Base-by-base conservation (phyloP, 1,140 invertebrate genomes). In the Tetraneura akinire region DNA sequence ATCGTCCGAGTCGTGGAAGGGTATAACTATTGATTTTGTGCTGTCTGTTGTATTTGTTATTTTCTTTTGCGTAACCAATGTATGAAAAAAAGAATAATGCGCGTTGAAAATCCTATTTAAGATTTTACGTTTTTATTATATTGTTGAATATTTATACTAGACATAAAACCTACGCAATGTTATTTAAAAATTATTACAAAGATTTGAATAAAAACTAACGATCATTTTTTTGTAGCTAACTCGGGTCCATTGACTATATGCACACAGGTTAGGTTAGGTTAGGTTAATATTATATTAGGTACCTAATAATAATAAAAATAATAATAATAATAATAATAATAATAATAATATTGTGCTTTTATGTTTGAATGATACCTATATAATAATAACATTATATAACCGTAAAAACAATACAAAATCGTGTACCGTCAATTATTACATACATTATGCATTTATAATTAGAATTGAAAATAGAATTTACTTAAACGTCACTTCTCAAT, bases 21-120 rank as follows among this genome's bases (percentile, higher is more conserved):
- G 49, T 32, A 66, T 66, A 49, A 74, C 49, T 74, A 74, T 74
- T 74, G 71, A 74, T 74, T 74, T 74, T 55, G 11, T 26, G 55
- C 16, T 37, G 18, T 74, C 49, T 55, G 29, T 55, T 37, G 23
- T 55, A n/a, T 49, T 74, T 32, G 23, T 71, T 18, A 23, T 16
- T 55, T n/a, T 21, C 18, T 53, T 74, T 29, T 71, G 1, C 14
- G 23, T 71, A 53, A 71, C 68, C 16, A 23, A n/a, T 21, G 37
- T 51, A 29, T 23, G 14, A 21, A 21, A 70, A 70, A 10, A 70
- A 42, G 11, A 70, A 47, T 37, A 45, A 49, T 11, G 10, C 0
- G 42, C 11, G 21, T 23, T 45, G 21, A 14, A 32, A 21, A 62
- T 32, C 60, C 14, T 16, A 32, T 18, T 62, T 62, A 62, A 62